Base-by-base conservation (phyloP, 1,140 invertebrate genomes). In the Cotesia glomerata region DNA sequence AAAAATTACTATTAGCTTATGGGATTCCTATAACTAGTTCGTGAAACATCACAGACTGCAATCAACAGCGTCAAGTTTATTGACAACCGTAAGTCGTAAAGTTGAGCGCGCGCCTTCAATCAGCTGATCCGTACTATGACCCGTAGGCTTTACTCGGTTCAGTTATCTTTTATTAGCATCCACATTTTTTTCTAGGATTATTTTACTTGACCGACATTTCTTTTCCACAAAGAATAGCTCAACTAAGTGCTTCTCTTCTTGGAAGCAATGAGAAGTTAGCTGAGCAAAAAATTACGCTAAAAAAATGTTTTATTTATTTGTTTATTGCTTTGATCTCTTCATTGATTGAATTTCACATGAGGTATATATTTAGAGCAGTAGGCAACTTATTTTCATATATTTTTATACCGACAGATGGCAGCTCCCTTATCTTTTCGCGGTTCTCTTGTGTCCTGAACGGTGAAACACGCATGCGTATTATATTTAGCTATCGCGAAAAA, bases 21-120 rank as follows among this genome's bases (percentile, higher is more conserved):
- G 34, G 56, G 35, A 26, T 71, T 45, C 81, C 77, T 77, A 75
- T 75, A 79, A 76, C 81, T 81, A 79, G 77, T 79, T 81, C 77
- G 80, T 83, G 80, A 80, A 85, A 83, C 84, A 84, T 85, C 82
- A 82, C 82, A 58, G 80, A 76, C 80, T 82, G 79, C 81, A 84
- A 84, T 52, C 61, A 72, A 72, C 62, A 36, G 85, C 83, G 79
- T 79, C 80, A 75, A 80, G 83, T 87, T 87, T 87, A 87, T 87
- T 87, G 86, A 83, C 85, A 82, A 82, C 82, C 84, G 85, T 86
- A 87, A 86, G 84, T 87, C 86, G 85, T 87, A 86, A 88, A 87
- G 81, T 82, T 81, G 83, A 84, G 84, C 82, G 79, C 74, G 80
- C 84, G 83, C 82, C 85, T 86, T 80, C 81, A 85, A 87, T 87